Conservation (phyloP, 1,140 invertebrate genomes). For the Trichomalopsis sarcophagae region DNA sequence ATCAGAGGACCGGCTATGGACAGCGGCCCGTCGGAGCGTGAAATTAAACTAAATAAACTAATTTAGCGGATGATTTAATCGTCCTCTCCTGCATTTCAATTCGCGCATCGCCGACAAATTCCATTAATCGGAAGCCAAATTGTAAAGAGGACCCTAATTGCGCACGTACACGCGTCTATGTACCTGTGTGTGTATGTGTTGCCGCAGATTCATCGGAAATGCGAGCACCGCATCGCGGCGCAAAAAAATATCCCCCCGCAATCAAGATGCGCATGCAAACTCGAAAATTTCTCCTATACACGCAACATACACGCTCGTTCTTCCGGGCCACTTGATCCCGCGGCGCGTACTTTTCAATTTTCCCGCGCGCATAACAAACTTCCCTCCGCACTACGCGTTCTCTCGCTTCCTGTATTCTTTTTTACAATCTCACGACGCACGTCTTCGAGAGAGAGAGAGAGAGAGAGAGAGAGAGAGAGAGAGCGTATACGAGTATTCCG, state of each 20-base stretch:
- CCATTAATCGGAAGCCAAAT: background rate
- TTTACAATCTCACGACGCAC: background rate
- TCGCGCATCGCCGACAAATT: background rate
- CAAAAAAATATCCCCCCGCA: background rate
- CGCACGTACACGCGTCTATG: too few relatives aligned
- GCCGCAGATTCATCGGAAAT: background rate
- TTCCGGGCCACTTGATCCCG: background rate
- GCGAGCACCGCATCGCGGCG: too few relatives aligned
- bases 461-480: too few relatives aligned
- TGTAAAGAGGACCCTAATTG: background rate
- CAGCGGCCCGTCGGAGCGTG: background rate
- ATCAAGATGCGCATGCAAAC: constrained; percentile 1
- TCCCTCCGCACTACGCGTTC: background rate
- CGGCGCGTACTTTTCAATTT: constrained; percentile 17
- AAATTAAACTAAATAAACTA: background rate
- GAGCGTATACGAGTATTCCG: background rate
- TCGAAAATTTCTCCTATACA: background rate
- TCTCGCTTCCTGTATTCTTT: background rate
- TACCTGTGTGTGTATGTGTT: too few relatives aligned
- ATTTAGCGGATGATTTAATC: background rate
- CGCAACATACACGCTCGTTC: background rate
- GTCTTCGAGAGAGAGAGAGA: background rate
- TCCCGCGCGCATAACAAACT: constrained; percentile 10
- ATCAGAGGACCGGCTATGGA: too few relatives aligned
- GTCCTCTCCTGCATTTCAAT: background rate